phyloP scores from a whole-genome alignment of 2,113 vertebrate species.

The Callipepla californica region DNA sequence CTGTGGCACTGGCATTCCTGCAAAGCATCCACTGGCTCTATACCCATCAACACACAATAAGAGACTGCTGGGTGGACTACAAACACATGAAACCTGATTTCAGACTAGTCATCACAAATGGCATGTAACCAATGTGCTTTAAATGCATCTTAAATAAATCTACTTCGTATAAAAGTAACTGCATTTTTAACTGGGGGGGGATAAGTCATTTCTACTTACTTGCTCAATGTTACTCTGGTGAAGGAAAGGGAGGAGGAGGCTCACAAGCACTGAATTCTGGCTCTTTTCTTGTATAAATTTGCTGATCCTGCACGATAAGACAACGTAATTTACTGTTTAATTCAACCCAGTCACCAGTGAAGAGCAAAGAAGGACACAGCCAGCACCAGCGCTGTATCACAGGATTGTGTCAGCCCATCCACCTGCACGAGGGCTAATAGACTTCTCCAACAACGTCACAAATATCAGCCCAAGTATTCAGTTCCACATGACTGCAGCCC shows the following conservation, averaged over 20 bases:
- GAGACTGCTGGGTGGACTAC: fast-evolving
- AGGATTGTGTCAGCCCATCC: background rate
- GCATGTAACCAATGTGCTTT: background rate
- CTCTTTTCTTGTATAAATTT: slow-evolving; percentile 91
- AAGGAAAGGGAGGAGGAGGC: slow-evolving; percentile 91
- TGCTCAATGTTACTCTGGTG: slow-evolving; percentile 82
- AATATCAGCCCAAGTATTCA: background rate
- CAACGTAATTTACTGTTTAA: background rate
- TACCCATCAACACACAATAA: fast-evolving
- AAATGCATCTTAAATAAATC: background rate
- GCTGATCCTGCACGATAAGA: slow-evolving; percentile 84
- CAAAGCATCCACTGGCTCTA: background rate
- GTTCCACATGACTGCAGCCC: background rate
- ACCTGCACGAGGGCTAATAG: background rate
- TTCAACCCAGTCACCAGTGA: background rate
- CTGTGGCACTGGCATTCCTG: background rate
- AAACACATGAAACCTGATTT: background rate
- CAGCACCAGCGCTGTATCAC: background rate
- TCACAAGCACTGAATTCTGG: slow-evolving; percentile 90
- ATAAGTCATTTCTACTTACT: slow-evolving; percentile 72
- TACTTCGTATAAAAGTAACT: background rate
- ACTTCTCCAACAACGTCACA: fast-evolving
- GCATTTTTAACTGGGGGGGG: background rate
- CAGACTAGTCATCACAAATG: background rate
- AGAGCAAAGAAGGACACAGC: background rate